Percentiles rank a stretch among this genome's conserved stretches.
Conservation (phyloP, 2,797 vertebrate species). For the Tokudaia tokunoshimensis region DNA sequence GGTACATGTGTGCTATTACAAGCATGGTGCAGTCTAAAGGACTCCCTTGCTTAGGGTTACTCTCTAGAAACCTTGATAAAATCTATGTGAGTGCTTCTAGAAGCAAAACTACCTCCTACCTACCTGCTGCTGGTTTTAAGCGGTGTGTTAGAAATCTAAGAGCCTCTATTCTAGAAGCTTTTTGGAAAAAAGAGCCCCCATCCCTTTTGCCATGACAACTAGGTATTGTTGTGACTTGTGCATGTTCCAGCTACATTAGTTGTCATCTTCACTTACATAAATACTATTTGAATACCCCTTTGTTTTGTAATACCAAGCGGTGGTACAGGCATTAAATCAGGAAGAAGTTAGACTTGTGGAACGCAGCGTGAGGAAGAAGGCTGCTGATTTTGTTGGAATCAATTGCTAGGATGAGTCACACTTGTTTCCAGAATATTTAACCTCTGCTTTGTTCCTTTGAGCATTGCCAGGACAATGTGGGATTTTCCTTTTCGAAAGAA, state of each 20-base stretch:
- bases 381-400: neutral
- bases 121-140: neutral
- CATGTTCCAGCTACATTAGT: neutral
- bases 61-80: neutral
- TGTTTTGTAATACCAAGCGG: neutral
- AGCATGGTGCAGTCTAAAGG: neutral
- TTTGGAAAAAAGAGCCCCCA: constrained; percentile 1
- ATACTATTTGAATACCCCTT: neutral
- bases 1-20: neutral
- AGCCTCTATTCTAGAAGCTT: neutral
- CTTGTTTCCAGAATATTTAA: constrained; percentile 46
- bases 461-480: neutral
- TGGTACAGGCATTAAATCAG: neutral
- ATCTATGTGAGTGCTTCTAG: neutral
- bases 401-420: constrained; percentile 40
- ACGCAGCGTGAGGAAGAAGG: neutral
- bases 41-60: neutral
- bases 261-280: constrained; percentile 9
- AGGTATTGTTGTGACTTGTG: neutral
- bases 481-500: constrained; percentile 68
- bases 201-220: neutral
- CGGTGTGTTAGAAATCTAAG: constrained; percentile 7
- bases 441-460: constrained; percentile 45
- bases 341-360: neutral
- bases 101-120: neutral